Evolutionary conservation across 2,888 invertebrate genomes (phyloP), one percentile per base, ranked within the genome.

Genomic region (Cryptophagus acutangulus): DNA sequence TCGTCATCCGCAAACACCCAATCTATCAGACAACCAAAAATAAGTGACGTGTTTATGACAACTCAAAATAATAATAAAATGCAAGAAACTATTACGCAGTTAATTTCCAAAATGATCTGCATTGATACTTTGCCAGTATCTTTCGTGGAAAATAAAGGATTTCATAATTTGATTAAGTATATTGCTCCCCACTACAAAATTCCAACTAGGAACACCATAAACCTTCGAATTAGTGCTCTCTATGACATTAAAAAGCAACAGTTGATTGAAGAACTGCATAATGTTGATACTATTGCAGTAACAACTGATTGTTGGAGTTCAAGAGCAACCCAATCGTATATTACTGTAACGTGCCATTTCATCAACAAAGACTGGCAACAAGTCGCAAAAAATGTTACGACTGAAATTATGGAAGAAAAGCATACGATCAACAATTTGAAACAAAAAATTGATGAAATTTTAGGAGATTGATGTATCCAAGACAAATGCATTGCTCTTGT

Each of bases 291-390:
- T 31, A 24, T 45, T 17, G 40, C 49, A 13, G 20, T 52, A 17
- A 56, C 54, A 17, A 53, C 52, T n/a, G 55, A 56, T 39, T 46
- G 46, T 17, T 57, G 52, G 55, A 54, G 47, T 12, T 57, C 55
- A 14, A 36, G 49, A 29, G 47, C 43, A 17, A 51, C 33, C 12
- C 51, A 54, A 35, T 48, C 49, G 2, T 55, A 55, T 37, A 48
- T 53, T n/a, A 48, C 46, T 17, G 38, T 55, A 12, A 57, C 52
- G 12, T 38, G 33, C 17, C 55, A 55, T 43, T 47, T 40, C 36
- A 44, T 54, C 6, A 43, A 37, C 13, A 26, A 9, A n/a, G 34
- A 45, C 16, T 57, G 50, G 48, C 24, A 51, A 30, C 45, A 51
- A 14, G 24, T 47, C 10, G 30, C 46, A 12, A 36, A 34, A 20